Percentiles rank a stretch among this genome's conserved stretches.
These are phyloP conservation scores for Brachyhypopomus occidentalis DNA, from an alignment of 2,113 vertebrate species.

Conservation along the genomic window DNA sequence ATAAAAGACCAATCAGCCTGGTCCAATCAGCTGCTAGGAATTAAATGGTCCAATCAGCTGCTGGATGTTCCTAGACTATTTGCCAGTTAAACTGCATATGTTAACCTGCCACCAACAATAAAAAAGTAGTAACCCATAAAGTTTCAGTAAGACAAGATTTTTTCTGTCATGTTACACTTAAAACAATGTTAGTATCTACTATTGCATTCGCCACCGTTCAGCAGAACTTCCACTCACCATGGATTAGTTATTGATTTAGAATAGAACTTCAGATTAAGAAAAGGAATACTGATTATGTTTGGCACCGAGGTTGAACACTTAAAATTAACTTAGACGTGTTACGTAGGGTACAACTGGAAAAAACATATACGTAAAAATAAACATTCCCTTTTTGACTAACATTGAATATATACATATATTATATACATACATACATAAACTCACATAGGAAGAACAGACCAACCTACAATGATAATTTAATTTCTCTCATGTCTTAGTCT, in stretches of 20 bases:
- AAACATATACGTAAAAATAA: constrained; percentile 59
- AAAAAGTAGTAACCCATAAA: neutral
- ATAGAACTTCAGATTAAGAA: neutral
- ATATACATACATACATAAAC: constrained; percentile 60
- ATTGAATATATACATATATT: constrained; percentile 73
- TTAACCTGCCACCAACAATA: neutral
- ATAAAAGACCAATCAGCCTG: neutral
- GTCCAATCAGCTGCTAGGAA: neutral
- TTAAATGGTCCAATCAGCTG: too few relatives aligned
- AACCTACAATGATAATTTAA: constrained; percentile 55
- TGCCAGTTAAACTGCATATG: neutral
- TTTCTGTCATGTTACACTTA: constrained; percentile 19
- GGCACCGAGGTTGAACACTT: neutral
- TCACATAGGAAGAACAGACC: constrained; percentile 59
- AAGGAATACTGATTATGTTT: constrained; percentile 13
- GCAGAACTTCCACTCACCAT: neutral
- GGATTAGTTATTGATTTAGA: neutral
- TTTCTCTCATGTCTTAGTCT: constrained; percentile 59
- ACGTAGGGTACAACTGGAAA: constrained; percentile 43
- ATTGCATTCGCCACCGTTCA: constrained; percentile 14
- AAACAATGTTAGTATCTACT: constrained; percentile 46
- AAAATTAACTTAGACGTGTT: constrained; percentile 44
- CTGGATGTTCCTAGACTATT: constrained; percentile 12
- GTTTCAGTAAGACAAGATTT: neutral
- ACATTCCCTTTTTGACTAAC: constrained; percentile 74